Evolutionary conservation across 2,113 vertebrate genomes (phyloP), one percentile per base, ranked within the genome.

Genomic region (Seriola aureovittata): DNA sequence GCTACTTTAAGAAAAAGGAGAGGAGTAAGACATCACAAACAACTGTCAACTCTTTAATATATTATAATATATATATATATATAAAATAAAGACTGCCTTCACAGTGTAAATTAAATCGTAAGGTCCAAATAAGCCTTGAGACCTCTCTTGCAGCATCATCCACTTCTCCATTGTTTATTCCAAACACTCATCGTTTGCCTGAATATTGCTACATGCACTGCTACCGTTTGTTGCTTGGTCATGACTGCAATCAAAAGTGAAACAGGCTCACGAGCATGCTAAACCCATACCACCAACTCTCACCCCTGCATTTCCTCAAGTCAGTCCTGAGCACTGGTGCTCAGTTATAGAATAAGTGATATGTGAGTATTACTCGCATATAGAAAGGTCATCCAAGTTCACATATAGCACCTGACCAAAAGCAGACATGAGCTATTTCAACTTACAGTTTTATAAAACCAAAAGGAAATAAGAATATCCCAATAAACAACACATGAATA

Each of bases 261-360:
- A 66, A 23, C 38, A 58, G 10, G 5, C 48, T 65, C 23, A 38
- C 3, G 7, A 71, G 29, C 17, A 54, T 1, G 1, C 21, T 19
- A n/a, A 52, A 42, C 11, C 55, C 23, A 46, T 19, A 71, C 1
- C 36, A 42, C 32, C 48, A 36, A n/a, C 29, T n/a, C 14, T 54
- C 32, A 44, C 32, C 58, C 8, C 42, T 48, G 73, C 34, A 73
- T 82, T 79, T 16, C 80, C 65, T 52, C 72, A 63, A 44, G 10
- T 5, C 42, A 34, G 3, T 16, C 23, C 40, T 21, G 25, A 34
- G 10, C 78, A 66, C 32, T 66, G 23, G 38, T 25, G 34, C 62
- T 68, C 32, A 13, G 7, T 55, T 50, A 71, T 9, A 66, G 71
- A 29, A 52, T 40, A 13, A 65, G 66, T 46, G 54, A 46, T 44